Percentiles rank a stretch among this genome's conserved stretches.
Conservation (phyloP, 2,888 invertebrate genomes). For the Drosophila engyochracea region DNA sequence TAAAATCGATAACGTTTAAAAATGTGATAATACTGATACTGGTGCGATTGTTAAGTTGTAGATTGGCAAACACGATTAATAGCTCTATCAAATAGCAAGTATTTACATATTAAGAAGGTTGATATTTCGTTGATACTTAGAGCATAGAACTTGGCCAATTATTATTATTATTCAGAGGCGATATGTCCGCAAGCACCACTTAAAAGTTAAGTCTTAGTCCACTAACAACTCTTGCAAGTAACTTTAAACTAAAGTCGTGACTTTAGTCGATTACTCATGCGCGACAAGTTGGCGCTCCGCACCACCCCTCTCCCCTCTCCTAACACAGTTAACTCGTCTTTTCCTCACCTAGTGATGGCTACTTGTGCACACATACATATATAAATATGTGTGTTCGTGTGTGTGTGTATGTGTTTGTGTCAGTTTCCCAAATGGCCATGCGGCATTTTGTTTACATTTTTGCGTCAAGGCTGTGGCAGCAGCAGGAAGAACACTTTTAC, state of each 20-base stretch:
- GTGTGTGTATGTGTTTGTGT: constrained; percentile 23
- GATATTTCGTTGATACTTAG: neutral
- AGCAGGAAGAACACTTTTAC: constrained; percentile 29
- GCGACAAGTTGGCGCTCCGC: constrained; percentile 47
- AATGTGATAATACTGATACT: neutral
- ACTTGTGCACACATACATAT: constrained; percentile 2
- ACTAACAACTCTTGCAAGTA: neutral
- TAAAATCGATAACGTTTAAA: neutral
- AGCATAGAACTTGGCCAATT: neutral
- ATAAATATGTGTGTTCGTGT: neutral
- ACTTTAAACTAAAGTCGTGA: constrained; percentile 57
- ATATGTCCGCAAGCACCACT: neutral
- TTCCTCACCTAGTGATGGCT: constrained; percentile 12
- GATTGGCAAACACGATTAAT: neutral
- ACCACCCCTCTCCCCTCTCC: neutral
- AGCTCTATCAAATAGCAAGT: neutral
- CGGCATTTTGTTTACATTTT: constrained; percentile 75
- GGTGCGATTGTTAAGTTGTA: neutral
- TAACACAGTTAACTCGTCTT: constrained; percentile 12
- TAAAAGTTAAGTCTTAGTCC: neutral
- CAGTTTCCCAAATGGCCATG: constrained; percentile 54
- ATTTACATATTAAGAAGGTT: neutral
- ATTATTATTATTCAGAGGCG: neutral
- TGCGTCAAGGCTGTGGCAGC: constrained; percentile 52
- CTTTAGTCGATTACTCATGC: constrained; percentile 73